These are phyloP conservation scores for Glaucidium brasilianum DNA, from an alignment of 2,113 vertebrate genomes.

Conservation along the genomic window DNA sequence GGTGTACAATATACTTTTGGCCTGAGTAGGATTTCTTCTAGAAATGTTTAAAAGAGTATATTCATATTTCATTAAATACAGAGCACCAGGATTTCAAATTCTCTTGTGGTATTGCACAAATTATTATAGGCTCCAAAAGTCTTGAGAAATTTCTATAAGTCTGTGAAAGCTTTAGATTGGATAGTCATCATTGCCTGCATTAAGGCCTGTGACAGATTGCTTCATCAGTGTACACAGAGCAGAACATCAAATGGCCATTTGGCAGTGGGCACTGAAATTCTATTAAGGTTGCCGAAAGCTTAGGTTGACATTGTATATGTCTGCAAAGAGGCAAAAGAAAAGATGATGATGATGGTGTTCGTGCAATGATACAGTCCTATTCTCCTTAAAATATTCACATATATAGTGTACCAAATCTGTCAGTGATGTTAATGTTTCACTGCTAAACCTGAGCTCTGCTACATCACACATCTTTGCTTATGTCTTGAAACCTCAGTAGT, in stretches of 20 bases:
- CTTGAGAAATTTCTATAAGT: conserved; percentile 64
- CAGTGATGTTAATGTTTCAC: not conserved
- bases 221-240: conserved; percentile 65
- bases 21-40: not conserved
- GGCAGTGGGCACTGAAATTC: conserved; percentile 68
- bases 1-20: conserved; percentile 6
- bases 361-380: conserved; percentile 23
- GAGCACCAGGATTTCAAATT: conserved; percentile 11
- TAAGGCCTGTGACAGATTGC: conserved; percentile 64
- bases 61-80: conserved; percentile 51
- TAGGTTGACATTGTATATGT: conserved; percentile 33
- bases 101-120: conserved; percentile 37
- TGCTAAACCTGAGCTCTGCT: not conserved
- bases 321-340: conserved; percentile 48
- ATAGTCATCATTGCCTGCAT: conserved; percentile 59
- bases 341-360: conserved; percentile 19
- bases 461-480: fast-evolving
- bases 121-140: conserved; percentile 57
- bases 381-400: conserved; percentile 45
- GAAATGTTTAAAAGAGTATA: conserved; percentile 33
- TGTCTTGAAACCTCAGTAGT: not conserved
- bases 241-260: conserved; percentile 71
- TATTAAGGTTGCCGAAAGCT: conserved; percentile 68
- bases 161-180: conserved; percentile 56
- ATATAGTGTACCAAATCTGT: not conserved